Percentiles rank a stretch among this genome's conserved stretches.
Evolutionary conservation across 2,888 invertebrate genomes (phyloP).

Genomic region (Gnatocerus cornutus): DNA sequence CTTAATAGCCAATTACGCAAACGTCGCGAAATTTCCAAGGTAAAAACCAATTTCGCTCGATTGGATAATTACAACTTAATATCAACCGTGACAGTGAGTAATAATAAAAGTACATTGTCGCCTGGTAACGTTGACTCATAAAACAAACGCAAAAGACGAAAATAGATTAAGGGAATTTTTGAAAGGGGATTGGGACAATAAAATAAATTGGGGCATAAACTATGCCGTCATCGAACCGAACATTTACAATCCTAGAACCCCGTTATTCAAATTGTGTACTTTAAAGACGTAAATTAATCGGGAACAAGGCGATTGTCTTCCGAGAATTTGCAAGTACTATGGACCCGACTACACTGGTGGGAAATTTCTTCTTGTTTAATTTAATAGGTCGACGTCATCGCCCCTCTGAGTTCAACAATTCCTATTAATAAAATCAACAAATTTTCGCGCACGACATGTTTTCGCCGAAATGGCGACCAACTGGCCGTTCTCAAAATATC

Average conservation of each 20-base stretch:
- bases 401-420: constrained; percentile 3
- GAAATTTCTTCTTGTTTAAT: constrained; percentile 3
- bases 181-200: constrained; percentile 14
- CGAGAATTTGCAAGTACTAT: constrained; percentile 22
- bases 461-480: not conserved
- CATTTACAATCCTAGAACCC: constrained; percentile 13
- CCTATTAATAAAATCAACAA: constrained; percentile 34
- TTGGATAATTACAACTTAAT: too few species aligned
- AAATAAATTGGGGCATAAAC: constrained; percentile 40
- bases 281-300: constrained; percentile 33
- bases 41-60: constrained; percentile 16
- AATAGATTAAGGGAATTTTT: constrained; percentile 1
- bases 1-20: constrained; percentile 33
- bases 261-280: constrained; percentile 29
- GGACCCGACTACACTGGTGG: constrained; percentile 7
- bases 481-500: too few species aligned
- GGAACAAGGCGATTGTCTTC: constrained; percentile 29
- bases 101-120: constrained; percentile 21
- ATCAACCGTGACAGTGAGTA: constrained; percentile 27
- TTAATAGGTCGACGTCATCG: too few species aligned
- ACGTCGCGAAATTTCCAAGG: constrained; percentile 39
- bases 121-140: constrained; percentile 17
- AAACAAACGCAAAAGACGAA: not conserved
- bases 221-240: constrained; percentile 23
- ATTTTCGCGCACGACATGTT: not conserved